phyloP scores from a whole-genome alignment of 2,113 vertebrate species.

The Procavia capensis region DNA sequence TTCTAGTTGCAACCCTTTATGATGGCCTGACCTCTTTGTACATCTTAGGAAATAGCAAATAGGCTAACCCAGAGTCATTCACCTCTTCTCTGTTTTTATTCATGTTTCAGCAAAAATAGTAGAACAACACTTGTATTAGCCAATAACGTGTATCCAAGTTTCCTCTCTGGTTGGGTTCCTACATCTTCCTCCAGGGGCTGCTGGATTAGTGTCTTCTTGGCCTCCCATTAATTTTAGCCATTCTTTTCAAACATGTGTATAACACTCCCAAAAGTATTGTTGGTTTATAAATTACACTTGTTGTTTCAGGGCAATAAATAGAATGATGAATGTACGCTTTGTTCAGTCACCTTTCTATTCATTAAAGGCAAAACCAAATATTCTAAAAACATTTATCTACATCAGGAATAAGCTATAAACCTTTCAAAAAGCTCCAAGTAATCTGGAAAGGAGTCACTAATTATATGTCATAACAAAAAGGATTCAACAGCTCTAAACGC shows the following conservation, averaged over 20 bases:
- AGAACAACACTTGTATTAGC: conserved; percentile 46
- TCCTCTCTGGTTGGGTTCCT: conserved; percentile 74
- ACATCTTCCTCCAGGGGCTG: conserved; percentile 80
- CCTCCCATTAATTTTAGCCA: conserved; percentile 85
- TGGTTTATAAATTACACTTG: conserved; percentile 90
- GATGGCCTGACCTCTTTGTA: neutral
- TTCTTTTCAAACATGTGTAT: conserved; percentile 88
- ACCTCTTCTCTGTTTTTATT: conserved; percentile 45
- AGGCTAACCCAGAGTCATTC: neutral
- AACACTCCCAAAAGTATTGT: conserved; percentile 87
- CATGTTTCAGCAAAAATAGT: conserved; percentile 42
- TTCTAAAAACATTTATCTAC: conserved; percentile 89
- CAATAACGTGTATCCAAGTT: conserved; percentile 76
- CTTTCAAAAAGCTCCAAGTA: conserved; percentile 87
- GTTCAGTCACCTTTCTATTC: conserved; percentile 90
- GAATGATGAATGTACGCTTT: conserved; percentile 89
- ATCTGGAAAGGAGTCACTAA: conserved; percentile 88
- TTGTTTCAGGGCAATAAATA: conserved; percentile 88
- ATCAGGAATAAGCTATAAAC: conserved; percentile 89
- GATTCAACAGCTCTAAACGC: conserved; percentile 85
- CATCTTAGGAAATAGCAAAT: neutral
- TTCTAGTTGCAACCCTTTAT: neutral
- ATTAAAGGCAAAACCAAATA: conserved; percentile 87
- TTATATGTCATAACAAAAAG: conserved; percentile 87
- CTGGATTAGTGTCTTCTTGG: conserved; percentile 82